These are phyloP conservation scores for Gallinago stenura DNA, from an alignment of 2,797 vertebrate species.

Conservation along the genomic window DNA sequence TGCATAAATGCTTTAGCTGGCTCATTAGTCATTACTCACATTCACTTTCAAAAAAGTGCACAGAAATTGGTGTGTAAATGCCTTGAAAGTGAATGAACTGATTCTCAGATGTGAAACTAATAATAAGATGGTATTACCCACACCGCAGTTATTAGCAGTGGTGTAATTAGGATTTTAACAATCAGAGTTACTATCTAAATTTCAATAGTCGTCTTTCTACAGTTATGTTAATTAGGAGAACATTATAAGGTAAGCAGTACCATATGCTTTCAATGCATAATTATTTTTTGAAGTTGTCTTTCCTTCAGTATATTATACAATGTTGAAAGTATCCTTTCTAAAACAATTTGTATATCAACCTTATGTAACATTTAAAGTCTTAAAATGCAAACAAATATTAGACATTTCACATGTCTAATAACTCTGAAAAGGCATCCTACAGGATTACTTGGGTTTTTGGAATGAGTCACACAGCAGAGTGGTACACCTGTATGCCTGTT, in stretches of 20 bases:
- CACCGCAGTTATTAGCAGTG: conserved; percentile 18
- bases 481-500: background rate
- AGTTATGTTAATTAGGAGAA: conserved; percentile 8
- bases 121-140: conserved; percentile 12
- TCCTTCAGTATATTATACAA: background rate
- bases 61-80: conserved; percentile 19
- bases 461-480: background rate
- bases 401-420: background rate
- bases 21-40: background rate
- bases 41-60: background rate
- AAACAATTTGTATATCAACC: background rate
- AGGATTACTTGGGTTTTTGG: background rate
- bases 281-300: background rate
- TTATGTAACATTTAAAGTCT: background rate
- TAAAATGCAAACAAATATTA: background rate
- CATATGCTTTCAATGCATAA: conserved; percentile 20
- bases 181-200: conserved; percentile 14
- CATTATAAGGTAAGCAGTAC: background rate
- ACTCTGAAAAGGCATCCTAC: background rate
- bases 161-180: conserved; percentile 59
- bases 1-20: background rate
- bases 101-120: conserved; percentile 31
- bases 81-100: conserved; percentile 7
- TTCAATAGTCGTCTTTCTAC: background rate
- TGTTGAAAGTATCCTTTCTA: background rate